Evolutionary conservation across 1,140 invertebrate species (phyloP), one percentile per base, ranked within the genome.

Genomic region (Zaprionus inermis): DNA sequence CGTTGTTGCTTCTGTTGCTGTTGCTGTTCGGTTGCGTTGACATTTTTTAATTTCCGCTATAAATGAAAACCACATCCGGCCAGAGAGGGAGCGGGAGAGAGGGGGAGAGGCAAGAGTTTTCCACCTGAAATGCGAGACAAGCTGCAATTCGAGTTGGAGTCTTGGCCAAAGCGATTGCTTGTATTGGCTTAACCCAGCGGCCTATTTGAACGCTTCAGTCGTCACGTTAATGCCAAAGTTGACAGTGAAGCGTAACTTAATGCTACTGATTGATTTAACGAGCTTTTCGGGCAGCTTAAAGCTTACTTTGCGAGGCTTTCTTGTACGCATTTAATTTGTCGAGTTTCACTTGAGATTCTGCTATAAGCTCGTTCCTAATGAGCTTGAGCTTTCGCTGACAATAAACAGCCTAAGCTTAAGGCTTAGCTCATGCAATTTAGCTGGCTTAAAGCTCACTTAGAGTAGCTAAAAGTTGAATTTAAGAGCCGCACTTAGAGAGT

Each of bases 41-140:
- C 79, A 86, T 82, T 83, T 88, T 88, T 88, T 88, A 88, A 88
- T 88, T 88, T 88, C 83, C 84, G 84, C 76, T 88, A 76, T 89
- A 88, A 88, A 88, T 83, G 77, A 89, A 89, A 83, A 80, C 80
- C 84, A 78, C 80, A 83, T 88, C 73, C 49, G 63, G 51, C 11
- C 4, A 10, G 24, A 30, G 14, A 54, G 14, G 18, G n/a, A 44
- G 10, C 66, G 11, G 20, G 20, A 4, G 22, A 18, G 12, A 52
- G 28, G 16, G n/a, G 32, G n/a, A 66, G 14, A 51, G 18, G 22
- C 5, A 28, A 41, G 36, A 52, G 63, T 67, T 36, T 46, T 67
- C 12, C 20, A 72, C 46, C 46, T 72, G 32, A 34, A 58, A 16
- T 34, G 44, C 34, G 28, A 11, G 1, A n/a, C 16, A 20, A 41